These are phyloP conservation scores for Dipodomys spectabilis DNA, from an alignment of 2,113 vertebrate species.

Conservation along the genomic window DNA sequence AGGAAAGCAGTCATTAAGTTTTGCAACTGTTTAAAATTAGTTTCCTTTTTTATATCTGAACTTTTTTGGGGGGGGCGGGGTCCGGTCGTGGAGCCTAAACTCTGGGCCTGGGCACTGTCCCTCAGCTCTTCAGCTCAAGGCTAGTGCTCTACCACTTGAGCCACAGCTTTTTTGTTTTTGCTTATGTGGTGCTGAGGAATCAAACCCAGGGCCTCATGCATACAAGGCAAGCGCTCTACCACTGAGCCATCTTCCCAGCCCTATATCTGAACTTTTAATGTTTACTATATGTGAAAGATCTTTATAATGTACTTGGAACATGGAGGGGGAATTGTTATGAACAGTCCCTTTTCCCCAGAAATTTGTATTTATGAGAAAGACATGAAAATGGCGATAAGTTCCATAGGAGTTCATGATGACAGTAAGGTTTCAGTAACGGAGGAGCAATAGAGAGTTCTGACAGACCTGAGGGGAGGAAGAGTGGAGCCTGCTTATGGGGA, in stretches of 20 bases:
- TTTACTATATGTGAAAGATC: neutral
- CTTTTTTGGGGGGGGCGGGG: neutral
- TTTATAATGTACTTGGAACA: neutral
- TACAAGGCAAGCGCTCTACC: no score
- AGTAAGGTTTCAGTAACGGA: neutral
- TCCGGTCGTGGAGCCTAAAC: no score
- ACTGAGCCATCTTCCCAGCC: no score
- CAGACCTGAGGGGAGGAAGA: neutral
- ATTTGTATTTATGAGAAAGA: neutral
- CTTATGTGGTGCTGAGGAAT: no score
- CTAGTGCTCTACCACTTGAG: no score
- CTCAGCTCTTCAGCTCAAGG: no score
- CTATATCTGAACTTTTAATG: neutral
- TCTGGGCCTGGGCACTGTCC: no score
- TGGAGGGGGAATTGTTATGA: neutral
- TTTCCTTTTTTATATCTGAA: neutral
- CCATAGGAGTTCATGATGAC: neutral
- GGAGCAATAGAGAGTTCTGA: neutral
- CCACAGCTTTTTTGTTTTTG: no score
- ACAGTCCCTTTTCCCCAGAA: neutral
- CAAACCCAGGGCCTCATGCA: no score
- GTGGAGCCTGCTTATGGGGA: neutral
- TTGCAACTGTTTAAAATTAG: neutral
- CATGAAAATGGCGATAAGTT: neutral
- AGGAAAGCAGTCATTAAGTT: neutral